Percentiles rank a stretch among this genome's conserved stretches.
These are phyloP conservation scores for Capromys pilorides DNA, from an alignment of 2,797 vertebrate genomes.

Conservation along the genomic window DNA sequence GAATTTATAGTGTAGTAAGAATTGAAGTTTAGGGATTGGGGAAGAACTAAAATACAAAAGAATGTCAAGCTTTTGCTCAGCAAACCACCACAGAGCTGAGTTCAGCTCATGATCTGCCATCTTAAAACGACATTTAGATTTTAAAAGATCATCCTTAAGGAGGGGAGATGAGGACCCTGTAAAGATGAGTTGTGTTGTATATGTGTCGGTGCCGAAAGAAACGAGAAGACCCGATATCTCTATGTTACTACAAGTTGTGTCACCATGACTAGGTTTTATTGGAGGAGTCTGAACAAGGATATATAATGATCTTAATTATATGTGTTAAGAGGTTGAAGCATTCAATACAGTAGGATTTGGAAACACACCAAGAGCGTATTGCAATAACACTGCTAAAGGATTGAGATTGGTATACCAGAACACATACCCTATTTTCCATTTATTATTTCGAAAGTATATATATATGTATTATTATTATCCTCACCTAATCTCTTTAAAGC, in stretches of 20 bases:
- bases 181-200: neutral
- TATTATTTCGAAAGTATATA: constrained; percentile 14
- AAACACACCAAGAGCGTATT: neutral
- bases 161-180: neutral
- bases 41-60: neutral
- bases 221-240: no score
- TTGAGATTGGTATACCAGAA: neutral
- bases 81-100: neutral
- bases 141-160: neutral
- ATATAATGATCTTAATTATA: neutral
- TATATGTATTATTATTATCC: neutral
- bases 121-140: neutral
- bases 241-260: no score
- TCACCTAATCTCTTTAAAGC: neutral
- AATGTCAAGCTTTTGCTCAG: neutral
- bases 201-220: no score
- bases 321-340: neutral
- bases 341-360: neutral
- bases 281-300: neutral
- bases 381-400: neutral
- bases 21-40: neutral
- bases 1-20: neutral
- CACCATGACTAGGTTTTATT: neutral
- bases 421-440: neutral
- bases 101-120: neutral